phyloP scores from a whole-genome alignment of 2,888 invertebrate genomes.

The Norana najaformis region DNA sequence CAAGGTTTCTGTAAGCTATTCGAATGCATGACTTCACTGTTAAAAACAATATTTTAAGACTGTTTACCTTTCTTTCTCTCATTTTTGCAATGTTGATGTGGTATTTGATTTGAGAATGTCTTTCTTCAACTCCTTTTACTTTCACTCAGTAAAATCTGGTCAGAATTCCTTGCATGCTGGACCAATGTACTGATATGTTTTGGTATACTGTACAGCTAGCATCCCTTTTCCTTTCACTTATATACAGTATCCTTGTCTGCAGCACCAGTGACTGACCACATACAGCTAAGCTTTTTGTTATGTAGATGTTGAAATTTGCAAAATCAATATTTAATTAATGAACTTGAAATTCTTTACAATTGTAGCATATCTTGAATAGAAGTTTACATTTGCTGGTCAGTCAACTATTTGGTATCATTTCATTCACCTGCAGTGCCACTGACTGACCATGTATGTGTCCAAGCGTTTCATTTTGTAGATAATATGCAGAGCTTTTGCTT shows the following conservation, averaged over 20 bases:
- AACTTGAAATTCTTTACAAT: too few species aligned
- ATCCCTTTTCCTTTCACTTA: neutral
- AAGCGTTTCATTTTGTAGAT: too few species aligned
- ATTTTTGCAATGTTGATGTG: neutral
- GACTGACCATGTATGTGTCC: too few species aligned
- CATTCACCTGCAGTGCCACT: too few species aligned
- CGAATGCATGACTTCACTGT: neutral
- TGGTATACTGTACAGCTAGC: neutral
- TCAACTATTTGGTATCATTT: too few species aligned
- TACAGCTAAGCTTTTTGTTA: too few species aligned
- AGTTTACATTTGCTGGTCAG: too few species aligned
- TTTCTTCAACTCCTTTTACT: neutral
- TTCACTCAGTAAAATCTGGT: neutral
- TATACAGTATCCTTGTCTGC: neutral
- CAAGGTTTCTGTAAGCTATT: neutral
- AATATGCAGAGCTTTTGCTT: too few species aligned
- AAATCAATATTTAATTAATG: too few species aligned
- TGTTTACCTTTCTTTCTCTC: neutral
- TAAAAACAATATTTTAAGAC: neutral
- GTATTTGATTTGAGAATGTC: conserved; percentile 5
- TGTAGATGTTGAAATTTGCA: too few species aligned
- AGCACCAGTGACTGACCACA: too few species aligned
- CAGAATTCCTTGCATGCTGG: neutral
- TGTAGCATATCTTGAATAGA: too few species aligned
- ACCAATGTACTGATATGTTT: neutral